These are phyloP conservation scores for Penaeus japonicus DNA, from an alignment of 1,140 invertebrate genomes.

Conservation along the genomic window DNA sequence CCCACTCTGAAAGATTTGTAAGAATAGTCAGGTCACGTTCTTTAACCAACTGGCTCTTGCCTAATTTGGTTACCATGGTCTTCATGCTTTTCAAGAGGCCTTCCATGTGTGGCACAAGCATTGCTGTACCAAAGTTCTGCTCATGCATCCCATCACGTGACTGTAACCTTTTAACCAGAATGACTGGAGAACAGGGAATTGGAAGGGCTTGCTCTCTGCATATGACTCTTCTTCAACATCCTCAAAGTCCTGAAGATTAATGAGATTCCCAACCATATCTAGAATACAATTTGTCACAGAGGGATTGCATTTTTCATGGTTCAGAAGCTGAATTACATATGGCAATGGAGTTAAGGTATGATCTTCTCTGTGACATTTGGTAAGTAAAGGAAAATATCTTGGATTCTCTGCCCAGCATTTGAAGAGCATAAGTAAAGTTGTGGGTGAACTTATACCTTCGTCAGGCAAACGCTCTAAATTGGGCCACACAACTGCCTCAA, in stretches of 20 bases:
- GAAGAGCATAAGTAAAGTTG: slow-evolving; percentile 81
- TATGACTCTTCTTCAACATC: slow-evolving; percentile 66
- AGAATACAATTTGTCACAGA: slow-evolving; percentile 77
- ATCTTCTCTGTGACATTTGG: slow-evolving; percentile 68
- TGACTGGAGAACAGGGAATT: neutral
- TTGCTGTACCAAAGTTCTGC: slow-evolving; percentile 76
- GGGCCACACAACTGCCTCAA: slow-evolving; percentile 82
- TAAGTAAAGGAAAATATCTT: slow-evolving; percentile 77
- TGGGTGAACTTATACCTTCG: slow-evolving; percentile 85
- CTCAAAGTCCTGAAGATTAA: slow-evolving; percentile 70
- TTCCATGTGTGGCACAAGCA: slow-evolving; percentile 78
- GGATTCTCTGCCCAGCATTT: slow-evolving; percentile 79
- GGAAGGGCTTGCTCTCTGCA: slow-evolving; percentile 57
- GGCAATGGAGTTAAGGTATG: slow-evolving; percentile 70
- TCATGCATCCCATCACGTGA: slow-evolving; percentile 25
- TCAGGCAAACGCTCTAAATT: slow-evolving; percentile 77
- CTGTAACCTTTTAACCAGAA: slow-evolving; percentile 27
- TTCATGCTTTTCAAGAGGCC: slow-evolving; percentile 77
- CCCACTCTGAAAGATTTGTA: slow-evolving; percentile 78
- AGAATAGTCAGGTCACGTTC: slow-evolving; percentile 80
- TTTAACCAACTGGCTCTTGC: slow-evolving; percentile 70
- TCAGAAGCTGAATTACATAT: slow-evolving; percentile 75
- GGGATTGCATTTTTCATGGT: slow-evolving; percentile 72
- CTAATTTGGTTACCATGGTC: slow-evolving; percentile 69
- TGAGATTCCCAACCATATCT: slow-evolving; percentile 80